Conservation (phyloP, 2,888 invertebrate species). For the Pocota personata region DNA sequence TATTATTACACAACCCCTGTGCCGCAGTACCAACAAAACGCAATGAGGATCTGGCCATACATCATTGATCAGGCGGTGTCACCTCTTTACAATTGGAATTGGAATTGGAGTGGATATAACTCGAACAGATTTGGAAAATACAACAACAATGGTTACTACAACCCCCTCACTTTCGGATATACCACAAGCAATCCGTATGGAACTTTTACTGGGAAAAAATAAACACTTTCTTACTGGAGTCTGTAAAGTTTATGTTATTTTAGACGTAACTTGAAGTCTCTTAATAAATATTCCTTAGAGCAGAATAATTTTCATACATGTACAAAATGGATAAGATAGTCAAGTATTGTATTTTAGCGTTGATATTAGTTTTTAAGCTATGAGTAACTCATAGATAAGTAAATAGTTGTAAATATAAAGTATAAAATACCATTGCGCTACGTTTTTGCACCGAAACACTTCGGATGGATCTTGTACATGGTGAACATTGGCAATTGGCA, state of each 20-base stretch:
- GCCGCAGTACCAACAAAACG: constrained; percentile 57
- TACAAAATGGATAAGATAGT: neutral
- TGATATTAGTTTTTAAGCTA: neutral
- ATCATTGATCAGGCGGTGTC: constrained; percentile 77
- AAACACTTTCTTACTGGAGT: neutral
- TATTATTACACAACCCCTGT: constrained; percentile 66
- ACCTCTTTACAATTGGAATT: constrained; percentile 54
- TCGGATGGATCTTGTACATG: too few species aligned
- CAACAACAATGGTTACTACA: neutral
- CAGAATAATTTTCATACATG: neutral
- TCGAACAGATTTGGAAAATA: neutral
- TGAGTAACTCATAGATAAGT: neutral
- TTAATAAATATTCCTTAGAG: neutral
- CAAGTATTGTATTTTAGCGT: neutral
- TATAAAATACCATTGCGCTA: neutral
- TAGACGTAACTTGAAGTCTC: neutral
- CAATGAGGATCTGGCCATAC: constrained; percentile 78
- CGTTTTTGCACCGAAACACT: too few species aligned
- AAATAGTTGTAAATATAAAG: neutral
- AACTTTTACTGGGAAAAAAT: constrained; percentile 23
- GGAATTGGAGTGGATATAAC: neutral
- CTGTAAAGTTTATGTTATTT: neutral
- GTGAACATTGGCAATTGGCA: too few species aligned
- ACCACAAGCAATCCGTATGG: neutral
- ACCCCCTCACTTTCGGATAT: neutral